Evolutionary conservation across 1,140 invertebrate genomes (phyloP).

Genomic region (Sinella curviseta): DNA sequence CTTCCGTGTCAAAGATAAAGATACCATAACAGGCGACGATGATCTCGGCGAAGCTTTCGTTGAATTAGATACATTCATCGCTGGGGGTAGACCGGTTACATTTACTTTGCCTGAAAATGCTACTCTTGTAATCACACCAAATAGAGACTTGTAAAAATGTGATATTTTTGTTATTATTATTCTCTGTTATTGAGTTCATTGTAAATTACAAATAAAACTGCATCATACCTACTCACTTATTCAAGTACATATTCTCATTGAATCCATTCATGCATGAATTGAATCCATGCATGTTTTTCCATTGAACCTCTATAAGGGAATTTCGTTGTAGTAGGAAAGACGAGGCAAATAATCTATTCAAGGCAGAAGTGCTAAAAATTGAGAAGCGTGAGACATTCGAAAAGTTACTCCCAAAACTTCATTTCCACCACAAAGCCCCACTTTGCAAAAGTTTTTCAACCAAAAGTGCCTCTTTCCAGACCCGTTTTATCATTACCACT

Average conservation of each 20-base stretch:
- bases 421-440: neutral
- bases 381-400: neutral
- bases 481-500: too few species aligned
- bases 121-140: conserved; percentile 20
- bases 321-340: neutral
- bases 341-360: neutral
- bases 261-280: too few species aligned
- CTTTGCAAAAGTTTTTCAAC: too few species aligned
- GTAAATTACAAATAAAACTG: too few species aligned
- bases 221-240: too few species aligned
- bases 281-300: too few species aligned
- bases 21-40: conserved; percentile 38
- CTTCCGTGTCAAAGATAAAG: conserved; percentile 43
- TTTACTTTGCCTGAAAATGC: conserved; percentile 5
- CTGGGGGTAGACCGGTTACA: neutral
- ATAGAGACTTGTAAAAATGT: conserved; percentile 4
- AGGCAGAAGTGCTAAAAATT: neutral
- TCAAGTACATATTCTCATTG: too few species aligned
- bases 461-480: too few species aligned
- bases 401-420: neutral
- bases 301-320: too few species aligned
- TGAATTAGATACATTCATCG: conserved; percentile 39
- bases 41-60: conserved; percentile 39
- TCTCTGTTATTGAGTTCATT: too few species aligned
- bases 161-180: too few species aligned